phyloP scores from a whole-genome alignment of 2,113 vertebrate genomes.

The Equus quagga region DNA sequence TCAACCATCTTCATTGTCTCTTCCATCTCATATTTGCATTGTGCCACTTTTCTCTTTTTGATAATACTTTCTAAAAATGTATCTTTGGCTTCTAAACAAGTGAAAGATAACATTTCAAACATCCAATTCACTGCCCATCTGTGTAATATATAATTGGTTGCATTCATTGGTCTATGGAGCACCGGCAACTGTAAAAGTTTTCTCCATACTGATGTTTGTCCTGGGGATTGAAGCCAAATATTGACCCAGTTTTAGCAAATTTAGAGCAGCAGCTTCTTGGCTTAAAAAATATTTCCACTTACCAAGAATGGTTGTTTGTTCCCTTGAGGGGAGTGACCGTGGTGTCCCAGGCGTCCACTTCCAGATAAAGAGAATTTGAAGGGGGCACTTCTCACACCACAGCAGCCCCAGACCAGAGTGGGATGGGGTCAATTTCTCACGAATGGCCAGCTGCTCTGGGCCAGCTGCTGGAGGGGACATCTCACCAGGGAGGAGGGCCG shows the following conservation, averaged over 20 bases:
- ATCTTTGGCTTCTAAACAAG: background rate
- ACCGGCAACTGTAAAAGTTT: background rate
- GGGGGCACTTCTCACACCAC: background rate
- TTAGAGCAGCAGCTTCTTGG: conserved; percentile 48
- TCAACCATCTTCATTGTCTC: too few species aligned
- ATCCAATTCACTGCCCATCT: background rate
- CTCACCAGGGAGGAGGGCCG: background rate
- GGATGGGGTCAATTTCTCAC: background rate
- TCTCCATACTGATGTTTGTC: conserved; percentile 35
- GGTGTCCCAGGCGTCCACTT: conserved; percentile 1
- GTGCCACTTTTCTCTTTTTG: background rate
- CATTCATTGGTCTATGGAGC: background rate
- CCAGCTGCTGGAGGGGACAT: background rate
- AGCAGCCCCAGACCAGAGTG: background rate
- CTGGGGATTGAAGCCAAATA: conserved; percentile 59
- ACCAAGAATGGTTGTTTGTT: conserved; percentile 18
- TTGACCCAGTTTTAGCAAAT: conserved; percentile 67
- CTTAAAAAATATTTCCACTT: conserved; percentile 58
- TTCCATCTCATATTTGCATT: background rate
- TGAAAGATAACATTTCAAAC: background rate
- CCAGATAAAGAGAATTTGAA: conserved; percentile 24
- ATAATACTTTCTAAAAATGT: conserved; percentile 9
- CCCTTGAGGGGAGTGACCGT: background rate
- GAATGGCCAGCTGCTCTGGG: background rate
- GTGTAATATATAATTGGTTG: background rate